These are phyloP conservation scores for Eilema griseolum DNA, from an alignment of 2,888 invertebrate species.

Conservation along the genomic window DNA sequence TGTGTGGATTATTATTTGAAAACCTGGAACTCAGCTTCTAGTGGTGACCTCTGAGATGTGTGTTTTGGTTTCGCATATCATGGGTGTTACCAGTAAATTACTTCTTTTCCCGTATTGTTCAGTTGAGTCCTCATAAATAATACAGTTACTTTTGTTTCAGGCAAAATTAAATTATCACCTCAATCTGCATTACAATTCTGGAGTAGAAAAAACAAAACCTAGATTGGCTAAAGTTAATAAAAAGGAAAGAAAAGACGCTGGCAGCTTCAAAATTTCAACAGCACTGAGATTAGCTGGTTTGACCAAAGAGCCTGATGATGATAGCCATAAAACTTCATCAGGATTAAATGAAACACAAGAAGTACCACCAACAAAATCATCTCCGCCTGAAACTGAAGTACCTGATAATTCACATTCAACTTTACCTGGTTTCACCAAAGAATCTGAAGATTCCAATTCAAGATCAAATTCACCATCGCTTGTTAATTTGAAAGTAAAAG, in stretches of 20 bases:
- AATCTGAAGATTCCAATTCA: constrained; percentile 31
- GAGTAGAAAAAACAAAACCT: constrained; percentile 20
- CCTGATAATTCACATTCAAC: constrained; percentile 10
- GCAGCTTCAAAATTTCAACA: constrained; percentile 64
- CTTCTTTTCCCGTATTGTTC: background rate
- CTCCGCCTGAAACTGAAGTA: background rate
- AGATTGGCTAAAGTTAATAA: constrained; percentile 62
- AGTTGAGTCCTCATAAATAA: background rate
- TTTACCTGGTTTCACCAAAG: constrained; percentile 61
- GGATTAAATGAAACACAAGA: constrained; percentile 8
- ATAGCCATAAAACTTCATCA: constrained; percentile 1
- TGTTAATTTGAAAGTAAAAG: constrained; percentile 39
- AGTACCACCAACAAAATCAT: background rate
- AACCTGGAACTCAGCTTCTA: no score
- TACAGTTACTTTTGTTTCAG: constrained; percentile 53
- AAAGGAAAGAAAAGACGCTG: constrained; percentile 72
- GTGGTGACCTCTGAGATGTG: no score
- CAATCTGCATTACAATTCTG: constrained; percentile 54
- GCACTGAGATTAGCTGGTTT: constrained; percentile 73
- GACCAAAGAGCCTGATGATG: constrained; percentile 40
- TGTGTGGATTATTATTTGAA: no score
- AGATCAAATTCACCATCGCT: constrained; percentile 28
- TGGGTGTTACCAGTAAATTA: background rate
- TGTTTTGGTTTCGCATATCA: no score
- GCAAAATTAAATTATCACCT: constrained; percentile 69